Percentiles rank a stretch among this genome's conserved stretches.
Conservation (phyloP, 2,113 vertebrate species). For the Aythya baeri region DNA sequence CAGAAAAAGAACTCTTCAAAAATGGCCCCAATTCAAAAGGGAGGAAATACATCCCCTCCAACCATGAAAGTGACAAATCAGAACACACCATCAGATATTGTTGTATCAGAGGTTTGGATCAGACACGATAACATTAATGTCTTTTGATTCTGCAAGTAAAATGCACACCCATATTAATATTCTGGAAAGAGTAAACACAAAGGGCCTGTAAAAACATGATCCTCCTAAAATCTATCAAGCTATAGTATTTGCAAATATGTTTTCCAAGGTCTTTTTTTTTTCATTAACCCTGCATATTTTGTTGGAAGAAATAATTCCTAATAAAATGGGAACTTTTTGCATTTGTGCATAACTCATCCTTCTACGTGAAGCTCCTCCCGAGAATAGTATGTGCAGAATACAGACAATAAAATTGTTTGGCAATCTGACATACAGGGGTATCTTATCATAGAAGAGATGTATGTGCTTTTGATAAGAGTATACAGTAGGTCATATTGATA, state of each 20-base stretch:
- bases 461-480: background rate
- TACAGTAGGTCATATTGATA: background rate
- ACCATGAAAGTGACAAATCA: background rate
- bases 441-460: background rate
- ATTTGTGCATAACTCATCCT: background rate
- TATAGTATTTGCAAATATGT: background rate
- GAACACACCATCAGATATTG: background rate
- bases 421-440: background rate
- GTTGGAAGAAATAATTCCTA: background rate
- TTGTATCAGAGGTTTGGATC: background rate
- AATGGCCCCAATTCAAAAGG: background rate
- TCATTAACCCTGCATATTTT: background rate
- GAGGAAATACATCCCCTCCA: background rate
- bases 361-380: background rate
- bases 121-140: background rate
- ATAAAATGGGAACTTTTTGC: background rate
- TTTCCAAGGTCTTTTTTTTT: background rate
- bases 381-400: background rate
- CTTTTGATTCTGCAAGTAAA: background rate
- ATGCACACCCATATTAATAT: background rate
- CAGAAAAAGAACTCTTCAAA: background rate
- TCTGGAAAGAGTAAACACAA: background rate
- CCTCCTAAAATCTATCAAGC: background rate
- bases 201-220: background rate
- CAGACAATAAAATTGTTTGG: background rate